These are phyloP conservation scores for Carlito syrichta DNA, from an alignment of 2,113 vertebrate genomes.

Conservation along the genomic window DNA sequence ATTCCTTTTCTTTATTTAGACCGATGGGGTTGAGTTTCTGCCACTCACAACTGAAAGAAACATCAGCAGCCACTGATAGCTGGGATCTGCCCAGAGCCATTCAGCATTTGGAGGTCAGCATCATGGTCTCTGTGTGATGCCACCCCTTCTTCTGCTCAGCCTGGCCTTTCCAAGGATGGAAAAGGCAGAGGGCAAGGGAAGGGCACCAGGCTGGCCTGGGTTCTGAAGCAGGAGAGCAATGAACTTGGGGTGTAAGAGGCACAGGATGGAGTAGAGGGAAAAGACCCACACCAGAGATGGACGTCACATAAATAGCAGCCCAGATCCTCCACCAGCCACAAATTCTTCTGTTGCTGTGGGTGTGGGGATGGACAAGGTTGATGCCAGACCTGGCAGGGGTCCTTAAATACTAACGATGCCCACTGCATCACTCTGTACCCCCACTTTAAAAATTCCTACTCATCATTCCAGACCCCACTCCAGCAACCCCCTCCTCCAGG, in stretches of 20 bases:
- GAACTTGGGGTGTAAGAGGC: not conserved
- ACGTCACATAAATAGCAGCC: not conserved
- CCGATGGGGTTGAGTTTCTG: not conserved
- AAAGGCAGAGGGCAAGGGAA: not conserved
- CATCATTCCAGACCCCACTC: not conserved
- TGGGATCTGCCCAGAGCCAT: not conserved
- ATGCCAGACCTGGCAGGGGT: not conserved
- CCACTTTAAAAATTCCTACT: not conserved
- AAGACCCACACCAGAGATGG: not conserved
- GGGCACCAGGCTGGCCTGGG: not conserved
- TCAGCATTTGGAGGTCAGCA: not conserved
- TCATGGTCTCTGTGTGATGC: not conserved
- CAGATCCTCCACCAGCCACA: slow-evolving; percentile 65
- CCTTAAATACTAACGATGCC: too few relatives aligned
- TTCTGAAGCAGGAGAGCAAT: not conserved
- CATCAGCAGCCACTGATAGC: not conserved
- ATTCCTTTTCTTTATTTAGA: not conserved
- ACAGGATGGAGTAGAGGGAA: not conserved
- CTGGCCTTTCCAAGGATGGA: not conserved
- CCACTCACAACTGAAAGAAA: not conserved
- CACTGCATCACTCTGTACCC: fast-evolving
- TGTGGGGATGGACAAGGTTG: not conserved
- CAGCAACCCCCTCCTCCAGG: not conserved
- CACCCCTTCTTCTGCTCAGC: not conserved
- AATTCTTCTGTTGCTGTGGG: slow-evolving; percentile 71